Percentiles rank a stretch among this genome's conserved stretches.
Evolutionary conservation across 2,888 invertebrate species (phyloP).

Genomic region (Drosophila maculinotata): DNA sequence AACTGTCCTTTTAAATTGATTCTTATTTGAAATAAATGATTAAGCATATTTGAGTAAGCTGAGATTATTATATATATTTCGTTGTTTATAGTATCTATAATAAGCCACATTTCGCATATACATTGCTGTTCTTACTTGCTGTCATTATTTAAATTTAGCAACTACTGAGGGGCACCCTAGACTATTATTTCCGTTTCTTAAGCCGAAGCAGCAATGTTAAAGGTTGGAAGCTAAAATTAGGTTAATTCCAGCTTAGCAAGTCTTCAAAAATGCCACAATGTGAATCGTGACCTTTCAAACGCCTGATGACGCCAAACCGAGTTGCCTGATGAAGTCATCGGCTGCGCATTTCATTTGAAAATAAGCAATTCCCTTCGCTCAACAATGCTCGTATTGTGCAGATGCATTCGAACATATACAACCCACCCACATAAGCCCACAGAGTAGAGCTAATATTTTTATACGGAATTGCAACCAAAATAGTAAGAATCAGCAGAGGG

Average conservation of each 20-base stretch:
- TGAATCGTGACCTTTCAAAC: conserved; percentile 40
- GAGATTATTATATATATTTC: no score
- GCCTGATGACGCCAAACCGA: conserved; percentile 44
- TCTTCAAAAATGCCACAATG: conserved; percentile 28
- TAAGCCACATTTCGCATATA: no score
- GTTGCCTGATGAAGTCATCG: conserved; percentile 62
- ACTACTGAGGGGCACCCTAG: background rate
- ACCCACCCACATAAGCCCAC: background rate
- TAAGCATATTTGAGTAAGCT: no score
- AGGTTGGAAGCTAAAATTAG: conserved; percentile 10
- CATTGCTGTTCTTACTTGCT: no score
- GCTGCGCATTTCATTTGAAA: conserved; percentile 22
- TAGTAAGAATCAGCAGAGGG: background rate
- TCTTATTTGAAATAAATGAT: no score
- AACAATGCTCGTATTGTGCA: conserved; percentile 33
- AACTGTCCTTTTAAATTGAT: no score
- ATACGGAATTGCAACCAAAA: conserved; percentile 43
- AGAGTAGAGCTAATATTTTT: conserved; percentile 7
- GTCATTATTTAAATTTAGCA: background rate
- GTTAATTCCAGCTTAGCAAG: conserved; percentile 4
- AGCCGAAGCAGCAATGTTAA: background rate
- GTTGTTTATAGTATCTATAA: no score
- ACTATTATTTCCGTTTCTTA: background rate
- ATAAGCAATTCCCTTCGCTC: conserved; percentile 25
- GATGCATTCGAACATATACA: background rate